A percentile compares a stretch with the other conserved stretches of the same genome.
These are phyloP conservation scores for Agelaius tricolor DNA, from an alignment of 2,113 vertebrate genomes.

Conservation along the genomic window DNA sequence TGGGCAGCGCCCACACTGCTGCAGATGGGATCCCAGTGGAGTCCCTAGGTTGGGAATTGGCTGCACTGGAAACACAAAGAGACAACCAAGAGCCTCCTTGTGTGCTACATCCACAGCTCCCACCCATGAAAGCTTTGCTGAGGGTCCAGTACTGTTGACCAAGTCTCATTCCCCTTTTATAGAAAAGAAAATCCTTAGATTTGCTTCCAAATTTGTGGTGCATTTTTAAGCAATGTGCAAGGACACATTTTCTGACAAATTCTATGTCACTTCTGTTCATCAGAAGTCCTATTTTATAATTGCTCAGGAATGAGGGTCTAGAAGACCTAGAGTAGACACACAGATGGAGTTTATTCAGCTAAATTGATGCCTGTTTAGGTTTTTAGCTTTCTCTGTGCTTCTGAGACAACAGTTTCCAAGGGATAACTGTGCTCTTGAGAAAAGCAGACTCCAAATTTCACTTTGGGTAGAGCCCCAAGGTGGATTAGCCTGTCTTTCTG, in stretches of 20 bases:
- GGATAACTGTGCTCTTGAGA: not conserved
- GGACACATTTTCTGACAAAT: not conserved
- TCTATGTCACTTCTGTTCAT: not conserved
- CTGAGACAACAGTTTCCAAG: not conserved
- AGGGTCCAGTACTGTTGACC: not conserved
- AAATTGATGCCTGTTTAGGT: not conserved
- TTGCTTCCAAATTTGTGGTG: not conserved
- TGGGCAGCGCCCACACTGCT: not conserved
- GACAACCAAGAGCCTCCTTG: not conserved
- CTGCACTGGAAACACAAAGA: not conserved
- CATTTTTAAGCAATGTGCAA: not conserved
- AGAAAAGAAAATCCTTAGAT: not conserved
- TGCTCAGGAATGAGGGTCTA: not conserved
- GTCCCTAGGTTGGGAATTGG: not conserved
- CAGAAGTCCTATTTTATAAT: not conserved
- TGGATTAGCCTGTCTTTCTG: conserved; percentile 7
- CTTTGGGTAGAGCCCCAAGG: conserved; percentile 1
- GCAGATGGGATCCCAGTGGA: accelerated
- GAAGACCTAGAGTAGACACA: not conserved
- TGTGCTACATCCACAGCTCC: not conserved
- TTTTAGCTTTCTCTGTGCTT: not conserved
- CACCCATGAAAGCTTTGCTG: not conserved
- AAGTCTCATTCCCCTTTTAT: not conserved
- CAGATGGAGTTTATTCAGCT: not conserved
- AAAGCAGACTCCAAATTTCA: conserved; percentile 8